Evolutionary conservation across 1,140 invertebrate species (phyloP).

Genomic region (Drosophila malerkotliana): DNA sequence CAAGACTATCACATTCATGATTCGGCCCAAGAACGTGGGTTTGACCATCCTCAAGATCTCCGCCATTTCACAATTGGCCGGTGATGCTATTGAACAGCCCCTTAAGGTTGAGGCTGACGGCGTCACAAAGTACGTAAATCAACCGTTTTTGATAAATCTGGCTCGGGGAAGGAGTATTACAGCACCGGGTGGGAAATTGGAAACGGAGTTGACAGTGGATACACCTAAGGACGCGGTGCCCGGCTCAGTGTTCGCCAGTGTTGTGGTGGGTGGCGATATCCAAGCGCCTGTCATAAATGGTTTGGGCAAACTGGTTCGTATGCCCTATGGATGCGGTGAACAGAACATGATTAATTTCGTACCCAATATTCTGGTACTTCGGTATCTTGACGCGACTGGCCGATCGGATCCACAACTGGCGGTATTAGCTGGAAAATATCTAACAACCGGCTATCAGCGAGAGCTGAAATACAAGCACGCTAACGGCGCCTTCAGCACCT

Average conservation of each 20-base stretch:
- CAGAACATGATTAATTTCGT: conserved; percentile 98
- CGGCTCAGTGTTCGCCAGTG: conserved; percentile 88
- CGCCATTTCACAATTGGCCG: conserved; percentile 87
- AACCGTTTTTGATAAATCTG: conserved; percentile 90
- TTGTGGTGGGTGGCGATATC: conserved; percentile 90
- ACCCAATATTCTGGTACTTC: conserved; percentile 93
- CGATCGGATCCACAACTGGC: conserved; percentile 38
- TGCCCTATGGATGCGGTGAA: conserved; percentile 96
- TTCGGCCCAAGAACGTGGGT: conserved; percentile 90
- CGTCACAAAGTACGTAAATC: conserved; percentile 90
- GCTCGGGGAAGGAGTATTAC: conserved; percentile 19
- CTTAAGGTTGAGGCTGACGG: conserved; percentile 92
- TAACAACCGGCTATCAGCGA: conserved; percentile 95
- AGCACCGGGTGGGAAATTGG: conserved; percentile 48
- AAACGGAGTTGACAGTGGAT: conserved; percentile 87
- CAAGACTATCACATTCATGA: conserved; percentile 90
- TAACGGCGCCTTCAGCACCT: conserved; percentile 98
- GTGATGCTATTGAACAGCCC: conserved; percentile 89
- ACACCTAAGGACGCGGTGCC: conserved; percentile 88
- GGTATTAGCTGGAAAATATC: conserved; percentile 88
- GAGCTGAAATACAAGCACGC: conserved; percentile 93
- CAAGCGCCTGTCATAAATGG: conserved; percentile 90
- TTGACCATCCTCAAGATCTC: conserved; percentile 90
- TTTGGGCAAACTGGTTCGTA: conserved; percentile 90
- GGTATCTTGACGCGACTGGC: conserved; percentile 86